Percentiles rank a stretch among this genome's conserved stretches.
These are phyloP conservation scores for Orthonevra nobilis DNA, from an alignment of 2,888 invertebrate species.

Conservation along the genomic window DNA sequence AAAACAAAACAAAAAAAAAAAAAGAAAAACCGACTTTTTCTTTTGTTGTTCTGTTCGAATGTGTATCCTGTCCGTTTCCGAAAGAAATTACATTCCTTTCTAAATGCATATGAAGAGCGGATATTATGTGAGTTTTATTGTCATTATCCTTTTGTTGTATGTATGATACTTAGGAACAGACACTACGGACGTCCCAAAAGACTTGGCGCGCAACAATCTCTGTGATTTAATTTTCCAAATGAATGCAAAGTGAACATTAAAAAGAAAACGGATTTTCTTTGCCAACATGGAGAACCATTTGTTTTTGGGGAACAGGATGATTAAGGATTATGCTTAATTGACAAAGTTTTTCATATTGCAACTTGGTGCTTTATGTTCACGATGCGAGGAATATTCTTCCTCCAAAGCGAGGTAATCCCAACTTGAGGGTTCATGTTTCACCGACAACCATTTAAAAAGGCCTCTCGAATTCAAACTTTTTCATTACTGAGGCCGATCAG, in stretches of 20 bases:
- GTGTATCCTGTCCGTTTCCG: conserved; percentile 22
- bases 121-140: background rate
- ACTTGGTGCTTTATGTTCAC: background rate
- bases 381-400: no score
- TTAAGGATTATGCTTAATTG: background rate
- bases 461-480: no score
- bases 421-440: no score
- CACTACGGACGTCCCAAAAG: background rate
- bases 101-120: conserved; percentile 5
- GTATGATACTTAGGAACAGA: no score
- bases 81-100: conserved; percentile 21
- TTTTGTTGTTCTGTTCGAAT: conserved; percentile 7
- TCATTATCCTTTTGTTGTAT: background rate
- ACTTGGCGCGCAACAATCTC: background rate
- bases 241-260: conserved; percentile 6
- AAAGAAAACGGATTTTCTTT: background rate
- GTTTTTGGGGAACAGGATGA: no score
- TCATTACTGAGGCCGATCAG: no score
- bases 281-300: background rate
- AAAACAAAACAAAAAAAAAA: background rate
- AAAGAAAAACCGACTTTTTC: no score
- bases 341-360: background rate
- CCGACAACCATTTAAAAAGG: no score
- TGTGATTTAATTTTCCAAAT: conserved; percentile 16
- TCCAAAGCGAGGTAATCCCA: no score